Conservation (phyloP, 2,797 vertebrate genomes). For the Sebastes steindachneri region DNA sequence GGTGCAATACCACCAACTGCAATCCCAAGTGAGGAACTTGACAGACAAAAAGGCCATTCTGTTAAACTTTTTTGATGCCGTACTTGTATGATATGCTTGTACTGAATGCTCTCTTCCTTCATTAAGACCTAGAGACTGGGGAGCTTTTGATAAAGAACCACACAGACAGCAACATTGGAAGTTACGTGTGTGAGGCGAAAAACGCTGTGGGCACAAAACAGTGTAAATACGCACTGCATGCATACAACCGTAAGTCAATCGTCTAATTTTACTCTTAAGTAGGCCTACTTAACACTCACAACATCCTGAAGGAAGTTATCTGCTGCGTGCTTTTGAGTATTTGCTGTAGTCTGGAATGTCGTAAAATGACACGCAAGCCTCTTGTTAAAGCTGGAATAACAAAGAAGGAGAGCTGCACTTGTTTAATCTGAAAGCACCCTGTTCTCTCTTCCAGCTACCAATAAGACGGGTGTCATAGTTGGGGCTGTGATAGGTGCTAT, state of each 20-base stretch:
- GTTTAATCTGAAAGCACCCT: constrained; percentile 11
- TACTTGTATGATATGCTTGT: not conserved
- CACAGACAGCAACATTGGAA: constrained; percentile 80
- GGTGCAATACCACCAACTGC: constrained; percentile 69
- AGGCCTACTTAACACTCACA: not conserved
- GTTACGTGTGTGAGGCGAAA: constrained; percentile 85
- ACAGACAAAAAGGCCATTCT: not conserved
- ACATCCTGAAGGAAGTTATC: not conserved
- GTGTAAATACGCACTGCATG: constrained; percentile 81
- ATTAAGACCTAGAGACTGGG: constrained; percentile 81
- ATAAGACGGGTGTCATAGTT: constrained; percentile 86
- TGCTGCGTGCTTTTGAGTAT: not conserved
- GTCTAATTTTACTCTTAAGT: constrained; percentile 24
- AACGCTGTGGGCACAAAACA: constrained; percentile 86
- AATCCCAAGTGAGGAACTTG: constrained; percentile 51
- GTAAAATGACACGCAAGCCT: not conserved
- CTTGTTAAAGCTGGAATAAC: not conserved
- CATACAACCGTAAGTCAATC: constrained; percentile 82
- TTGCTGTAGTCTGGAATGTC: not conserved
- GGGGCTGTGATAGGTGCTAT: constrained; percentile 89
- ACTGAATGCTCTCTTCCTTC: constrained; percentile 22
- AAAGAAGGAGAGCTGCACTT: not conserved
- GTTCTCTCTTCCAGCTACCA: constrained; percentile 73
- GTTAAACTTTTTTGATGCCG: not conserved
- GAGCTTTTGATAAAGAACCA: constrained; percentile 87